phyloP scores from a whole-genome alignment of 1,140 invertebrate genomes.

The Patella vulgata region DNA sequence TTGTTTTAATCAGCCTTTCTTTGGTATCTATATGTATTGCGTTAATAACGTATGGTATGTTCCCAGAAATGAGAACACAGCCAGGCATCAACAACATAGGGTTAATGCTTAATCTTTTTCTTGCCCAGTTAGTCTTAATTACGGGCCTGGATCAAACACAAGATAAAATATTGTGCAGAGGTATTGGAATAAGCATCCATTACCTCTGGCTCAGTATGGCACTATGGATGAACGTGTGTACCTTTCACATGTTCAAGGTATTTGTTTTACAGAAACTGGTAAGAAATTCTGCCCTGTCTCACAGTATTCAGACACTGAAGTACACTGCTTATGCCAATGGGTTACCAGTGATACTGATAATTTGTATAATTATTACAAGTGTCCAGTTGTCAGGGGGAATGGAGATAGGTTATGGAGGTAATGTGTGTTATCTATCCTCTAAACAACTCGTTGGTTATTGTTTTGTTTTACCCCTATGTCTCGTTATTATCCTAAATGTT shows the following conservation, averaged over 20 bases:
- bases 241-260: conserved; percentile 70
- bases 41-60: conserved; percentile 62
- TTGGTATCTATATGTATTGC: conserved; percentile 64
- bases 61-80: conserved; percentile 65
- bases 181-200: conserved; percentile 82
- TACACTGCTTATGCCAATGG: conserved; percentile 29
- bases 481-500: conserved; percentile 30
- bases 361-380: conserved; percentile 20
- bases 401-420: conserved; percentile 36
- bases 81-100: conserved; percentile 69
- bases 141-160: conserved; percentile 47
- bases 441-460: conserved; percentile 21
- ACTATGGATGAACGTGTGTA: conserved; percentile 96
- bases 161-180: conserved; percentile 53
- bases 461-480: conserved; percentile 37
- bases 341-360: conserved; percentile 20
- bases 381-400: conserved; percentile 19
- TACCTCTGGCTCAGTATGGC: conserved; percentile 92
- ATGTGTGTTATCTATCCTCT: conserved; percentile 36
- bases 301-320: conserved; percentile 9
- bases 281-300: neutral
- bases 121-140: conserved; percentile 67
- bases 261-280: too few species aligned
- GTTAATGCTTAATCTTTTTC: conserved; percentile 62
- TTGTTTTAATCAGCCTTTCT: conserved; percentile 46